phyloP scores from a whole-genome alignment of 2,888 invertebrate species.

The Epsilonema sp. region DNA sequence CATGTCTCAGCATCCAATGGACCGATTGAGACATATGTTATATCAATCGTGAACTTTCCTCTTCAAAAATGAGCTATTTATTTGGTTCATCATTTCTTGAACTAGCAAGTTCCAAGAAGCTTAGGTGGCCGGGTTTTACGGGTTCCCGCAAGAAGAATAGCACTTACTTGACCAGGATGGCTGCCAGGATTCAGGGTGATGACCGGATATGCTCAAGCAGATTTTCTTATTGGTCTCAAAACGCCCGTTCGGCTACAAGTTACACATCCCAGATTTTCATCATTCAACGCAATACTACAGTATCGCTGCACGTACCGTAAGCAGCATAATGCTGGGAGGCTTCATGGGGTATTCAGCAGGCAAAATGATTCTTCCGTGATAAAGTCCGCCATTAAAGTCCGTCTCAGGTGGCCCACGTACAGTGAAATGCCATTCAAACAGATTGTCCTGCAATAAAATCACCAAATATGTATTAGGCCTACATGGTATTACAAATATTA shows the following conservation, averaged over 20 bases:
- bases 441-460: slow-evolving; percentile 47
- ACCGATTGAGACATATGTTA: no score
- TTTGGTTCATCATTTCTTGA: no score
- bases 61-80: no score
- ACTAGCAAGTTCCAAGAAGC: no score
- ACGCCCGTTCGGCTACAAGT: slow-evolving; percentile 64
- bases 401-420: slow-evolving; percentile 67
- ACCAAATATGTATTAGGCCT: background rate
- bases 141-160: slow-evolving; percentile 1
- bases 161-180: slow-evolving; percentile 69
- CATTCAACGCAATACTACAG: background rate
- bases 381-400: slow-evolving; percentile 67
- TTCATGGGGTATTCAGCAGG: slow-evolving; percentile 93
- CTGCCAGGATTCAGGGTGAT: slow-evolving; percentile 95
- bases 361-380: slow-evolving; percentile 71
- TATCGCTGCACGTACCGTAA: slow-evolving; percentile 45
- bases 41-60: no score
- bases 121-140: slow-evolving; percentile 4
- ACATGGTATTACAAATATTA: no score
- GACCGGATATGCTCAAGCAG: slow-evolving; percentile 77
- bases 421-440: slow-evolving; percentile 95
- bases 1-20: no score
- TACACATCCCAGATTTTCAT: no score
- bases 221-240: slow-evolving; percentile 84
- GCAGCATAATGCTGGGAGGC: slow-evolving; percentile 74